phyloP scores from a whole-genome alignment of 2,113 vertebrate genomes.

The Antechinus flavipes region DNA sequence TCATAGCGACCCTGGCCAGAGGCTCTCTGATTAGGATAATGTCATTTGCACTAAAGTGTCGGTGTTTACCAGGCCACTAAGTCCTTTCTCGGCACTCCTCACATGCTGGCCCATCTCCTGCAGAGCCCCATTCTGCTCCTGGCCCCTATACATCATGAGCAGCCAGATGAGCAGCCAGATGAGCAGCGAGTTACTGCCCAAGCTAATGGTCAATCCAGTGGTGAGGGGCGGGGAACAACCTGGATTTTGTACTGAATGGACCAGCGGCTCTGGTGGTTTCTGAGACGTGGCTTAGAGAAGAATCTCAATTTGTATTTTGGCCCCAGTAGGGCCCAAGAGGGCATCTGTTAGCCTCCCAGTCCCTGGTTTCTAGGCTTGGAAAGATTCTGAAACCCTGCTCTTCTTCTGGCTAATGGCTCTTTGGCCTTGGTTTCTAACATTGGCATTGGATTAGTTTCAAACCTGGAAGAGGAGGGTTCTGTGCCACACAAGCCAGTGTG shows the following conservation, averaged over 20 bases:
- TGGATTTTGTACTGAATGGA: neutral
- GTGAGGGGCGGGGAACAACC: neutral
- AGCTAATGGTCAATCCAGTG: neutral
- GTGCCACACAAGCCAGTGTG: neutral
- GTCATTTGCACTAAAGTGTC: neutral
- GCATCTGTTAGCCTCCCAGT: conserved; percentile 10
- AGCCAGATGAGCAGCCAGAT: neutral
- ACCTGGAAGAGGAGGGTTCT: neutral
- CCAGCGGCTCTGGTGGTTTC: neutral
- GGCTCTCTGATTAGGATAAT: neutral
- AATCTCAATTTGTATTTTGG: neutral
- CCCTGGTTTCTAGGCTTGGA: neutral
- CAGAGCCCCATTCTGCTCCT: neutral
- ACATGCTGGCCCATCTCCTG: neutral
- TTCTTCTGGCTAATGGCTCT: neutral
- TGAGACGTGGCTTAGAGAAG: neutral
- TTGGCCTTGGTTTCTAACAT: conserved; percentile 22
- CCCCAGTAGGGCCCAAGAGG: neutral
- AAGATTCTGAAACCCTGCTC: neutral
- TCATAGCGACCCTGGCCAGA: neutral
- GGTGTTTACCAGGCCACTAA: neutral
- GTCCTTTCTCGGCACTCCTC: neutral
- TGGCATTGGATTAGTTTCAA: conserved; percentile 8
- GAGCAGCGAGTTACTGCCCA: neutral
- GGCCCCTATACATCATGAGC: neutral